phyloP scores from a whole-genome alignment of 2,888 invertebrate species.

The Scaptomyza caliginosa region DNA sequence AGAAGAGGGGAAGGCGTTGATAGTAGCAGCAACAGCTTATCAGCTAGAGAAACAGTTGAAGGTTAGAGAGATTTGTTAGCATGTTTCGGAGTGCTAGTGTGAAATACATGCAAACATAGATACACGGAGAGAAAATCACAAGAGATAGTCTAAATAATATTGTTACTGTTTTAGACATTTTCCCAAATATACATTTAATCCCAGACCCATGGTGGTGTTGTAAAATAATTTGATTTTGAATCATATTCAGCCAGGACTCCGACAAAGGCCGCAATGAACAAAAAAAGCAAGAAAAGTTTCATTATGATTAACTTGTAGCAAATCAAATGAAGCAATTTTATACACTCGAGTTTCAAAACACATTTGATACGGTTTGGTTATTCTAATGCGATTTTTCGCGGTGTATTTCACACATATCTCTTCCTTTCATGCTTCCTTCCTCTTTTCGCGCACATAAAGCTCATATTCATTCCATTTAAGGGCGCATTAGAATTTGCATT shows the following conservation, averaged over 20 bases:
- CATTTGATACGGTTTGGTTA: too few relatives aligned
- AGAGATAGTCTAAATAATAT: too few relatives aligned
- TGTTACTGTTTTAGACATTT: too few relatives aligned
- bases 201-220: too few relatives aligned
- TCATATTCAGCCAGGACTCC: background rate
- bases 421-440: background rate
- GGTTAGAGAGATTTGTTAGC: background rate
- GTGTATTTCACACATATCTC: background rate
- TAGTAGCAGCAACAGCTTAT: slow-evolving; percentile 71
- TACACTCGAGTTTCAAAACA: too few relatives aligned
- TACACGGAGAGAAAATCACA: background rate
- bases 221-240: too few relatives aligned
- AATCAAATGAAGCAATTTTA: too few relatives aligned
- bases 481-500: slow-evolving; percentile 43
- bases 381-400: background rate
- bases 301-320: too few relatives aligned
- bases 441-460: background rate
- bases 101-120: background rate
- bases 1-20: slow-evolving; percentile 55
- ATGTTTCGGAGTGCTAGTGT: slow-evolving; percentile 34
- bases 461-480: slow-evolving; percentile 26
- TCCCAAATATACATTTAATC: too few relatives aligned
- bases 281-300: background rate
- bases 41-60: slow-evolving; percentile 29
- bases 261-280: background rate